Percentiles rank a stretch among this genome's conserved stretches.
These are phyloP conservation scores for Nylanderia fulva DNA, from an alignment of 1,140 invertebrate genomes.

Conservation along the genomic window DNA sequence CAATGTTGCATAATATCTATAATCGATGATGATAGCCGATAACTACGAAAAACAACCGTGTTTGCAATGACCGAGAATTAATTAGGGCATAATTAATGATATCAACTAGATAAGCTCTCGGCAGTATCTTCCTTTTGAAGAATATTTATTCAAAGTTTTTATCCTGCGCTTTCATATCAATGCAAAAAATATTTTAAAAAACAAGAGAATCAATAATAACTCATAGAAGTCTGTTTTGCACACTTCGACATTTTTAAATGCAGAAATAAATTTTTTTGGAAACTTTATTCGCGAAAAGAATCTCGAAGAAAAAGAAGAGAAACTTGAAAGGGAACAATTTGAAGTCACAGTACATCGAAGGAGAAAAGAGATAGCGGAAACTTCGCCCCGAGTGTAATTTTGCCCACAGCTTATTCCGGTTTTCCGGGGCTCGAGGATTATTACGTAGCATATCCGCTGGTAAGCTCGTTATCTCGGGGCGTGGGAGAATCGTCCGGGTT, in stretches of 20 bases:
- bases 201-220: background rate
- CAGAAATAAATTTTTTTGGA: background rate
- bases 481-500: slow-evolving; percentile 70
- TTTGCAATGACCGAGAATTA: slow-evolving; percentile 3
- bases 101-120: background rate
- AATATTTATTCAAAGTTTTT: background rate
- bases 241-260: background rate
- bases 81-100: slow-evolving; percentile 19
- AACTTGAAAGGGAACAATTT: background rate
- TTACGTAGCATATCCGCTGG: slow-evolving; percentile 6
- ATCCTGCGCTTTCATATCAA: background rate
- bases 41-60: background rate
- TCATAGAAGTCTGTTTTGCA: background rate
- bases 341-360: too few species aligned
- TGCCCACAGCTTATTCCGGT: slow-evolving; percentile 18
- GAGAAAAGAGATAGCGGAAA: background rate
- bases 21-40: slow-evolving; percentile 19
- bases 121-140: background rate
- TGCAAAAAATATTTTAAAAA: background rate
- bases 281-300: background rate
- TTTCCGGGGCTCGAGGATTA: slow-evolving; percentile 29
- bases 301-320: background rate
- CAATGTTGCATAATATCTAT: background rate
- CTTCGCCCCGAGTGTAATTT: background rate
- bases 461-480: slow-evolving; percentile 44